These are phyloP conservation scores for Lepeophtheirus salmonis DNA, from an alignment of 1,140 invertebrate species.

Conservation along the genomic window DNA sequence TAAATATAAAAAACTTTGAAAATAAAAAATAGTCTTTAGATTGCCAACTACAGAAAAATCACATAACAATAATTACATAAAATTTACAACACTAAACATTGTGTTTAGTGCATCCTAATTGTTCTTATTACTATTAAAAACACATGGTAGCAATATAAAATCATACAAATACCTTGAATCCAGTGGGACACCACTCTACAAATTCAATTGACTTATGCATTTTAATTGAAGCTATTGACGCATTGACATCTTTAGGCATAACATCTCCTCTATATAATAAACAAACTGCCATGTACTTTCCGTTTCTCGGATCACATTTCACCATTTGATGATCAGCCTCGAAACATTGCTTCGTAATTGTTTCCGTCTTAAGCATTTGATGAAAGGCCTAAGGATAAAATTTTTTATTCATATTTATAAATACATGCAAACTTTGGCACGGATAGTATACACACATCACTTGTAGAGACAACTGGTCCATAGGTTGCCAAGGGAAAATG, in stretches of 20 bases:
- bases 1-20: too few relatives aligned
- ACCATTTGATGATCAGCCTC: constrained; percentile 25
- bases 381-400: not conserved
- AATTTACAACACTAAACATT: too few relatives aligned
- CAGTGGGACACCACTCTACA: constrained; percentile 27
- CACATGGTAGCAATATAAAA: too few relatives aligned
- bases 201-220: constrained; percentile 12
- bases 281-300: constrained; percentile 28
- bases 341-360: constrained; percentile 19
- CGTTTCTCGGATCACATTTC: constrained; percentile 23
- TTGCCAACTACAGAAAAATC: too few relatives aligned
- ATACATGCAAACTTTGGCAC: too few relatives aligned
- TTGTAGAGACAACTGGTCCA: constrained; percentile 7
- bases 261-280: constrained; percentile 27
- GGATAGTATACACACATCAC: constrained; percentile 7
- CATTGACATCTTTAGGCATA: constrained; percentile 25
- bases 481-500: constrained; percentile 36
- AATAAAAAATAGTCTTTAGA: too few relatives aligned
- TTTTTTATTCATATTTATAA: not conserved
- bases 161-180: constrained; percentile 24
- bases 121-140: too few relatives aligned
- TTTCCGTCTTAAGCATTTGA: not conserved
- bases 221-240: constrained; percentile 21
- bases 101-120: too few relatives aligned
- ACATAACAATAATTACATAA: too few relatives aligned